Conservation (phyloP, 2,888 invertebrate species). For the Tetropium fuscum region DNA sequence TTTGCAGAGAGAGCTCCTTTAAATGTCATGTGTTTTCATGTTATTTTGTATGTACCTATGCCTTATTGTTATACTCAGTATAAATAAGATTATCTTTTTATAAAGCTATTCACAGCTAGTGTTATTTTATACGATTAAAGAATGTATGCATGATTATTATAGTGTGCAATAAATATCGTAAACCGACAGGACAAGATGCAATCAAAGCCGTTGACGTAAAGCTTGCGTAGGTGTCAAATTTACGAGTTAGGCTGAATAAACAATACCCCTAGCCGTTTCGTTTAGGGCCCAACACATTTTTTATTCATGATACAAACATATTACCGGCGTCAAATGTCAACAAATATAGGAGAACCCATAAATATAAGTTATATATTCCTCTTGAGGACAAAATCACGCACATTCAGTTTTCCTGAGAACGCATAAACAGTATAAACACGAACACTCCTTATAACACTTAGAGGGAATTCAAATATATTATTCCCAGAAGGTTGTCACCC, state of each 20-base stretch:
- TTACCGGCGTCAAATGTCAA: conserved; percentile 7
- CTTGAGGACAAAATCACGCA: conserved; percentile 20
- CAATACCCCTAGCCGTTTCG: not conserved
- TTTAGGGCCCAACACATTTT: not conserved
- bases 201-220: too few species aligned
- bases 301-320: not conserved
- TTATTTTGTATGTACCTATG: too few species aligned
- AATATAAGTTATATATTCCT: conserved; percentile 25
- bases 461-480: conserved; percentile 15
- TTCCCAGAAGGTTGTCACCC: conserved; percentile 15
- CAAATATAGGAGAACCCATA: conserved; percentile 8
- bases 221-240: too few species aligned
- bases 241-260: not conserved
- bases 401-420: conserved; percentile 15
- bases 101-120: too few species aligned
- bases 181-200: too few species aligned
- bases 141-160: too few species aligned
- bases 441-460: conserved; percentile 20
- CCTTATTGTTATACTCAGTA: too few species aligned
- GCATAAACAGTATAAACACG: conserved; percentile 22
- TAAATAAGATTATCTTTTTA: too few species aligned
- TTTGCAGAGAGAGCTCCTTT: too few species aligned
- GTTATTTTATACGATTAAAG: too few species aligned
- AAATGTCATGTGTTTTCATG: too few species aligned
- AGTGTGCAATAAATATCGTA: too few species aligned